These are phyloP conservation scores for Dicycla oo DNA, from an alignment of 2,888 invertebrate species.

Conservation along the genomic window DNA sequence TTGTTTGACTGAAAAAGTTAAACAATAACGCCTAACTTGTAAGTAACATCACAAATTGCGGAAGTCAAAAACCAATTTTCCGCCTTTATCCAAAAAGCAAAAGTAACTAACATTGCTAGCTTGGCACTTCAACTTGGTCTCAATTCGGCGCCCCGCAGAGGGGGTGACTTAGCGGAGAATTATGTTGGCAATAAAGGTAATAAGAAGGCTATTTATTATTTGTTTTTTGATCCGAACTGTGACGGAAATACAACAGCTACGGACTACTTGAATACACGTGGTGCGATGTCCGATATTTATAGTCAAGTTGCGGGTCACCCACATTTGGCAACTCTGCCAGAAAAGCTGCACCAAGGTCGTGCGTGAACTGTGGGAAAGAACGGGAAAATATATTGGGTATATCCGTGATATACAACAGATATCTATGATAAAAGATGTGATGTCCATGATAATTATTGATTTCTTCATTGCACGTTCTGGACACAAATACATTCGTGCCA, in stretches of 20 bases:
- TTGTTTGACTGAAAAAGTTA: background rate
- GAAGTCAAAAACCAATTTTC: slow-evolving; percentile 33
- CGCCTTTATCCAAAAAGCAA: slow-evolving; percentile 27
- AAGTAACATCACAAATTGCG: slow-evolving; percentile 12
- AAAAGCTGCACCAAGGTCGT: slow-evolving; percentile 60
- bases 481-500: background rate
- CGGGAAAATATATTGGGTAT: slow-evolving; percentile 35
- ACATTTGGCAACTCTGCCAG: slow-evolving; percentile 64
- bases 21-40: slow-evolving; percentile 3
- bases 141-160: slow-evolving; percentile 47
- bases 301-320: slow-evolving; percentile 61
- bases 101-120: slow-evolving; percentile 37
- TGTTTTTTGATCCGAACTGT: slow-evolving; percentile 50
- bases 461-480: background rate
- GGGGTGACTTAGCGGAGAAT: slow-evolving; percentile 67
- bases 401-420: background rate
- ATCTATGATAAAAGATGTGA: slow-evolving; percentile 7
- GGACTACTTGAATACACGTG: slow-evolving; percentile 57
- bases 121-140: slow-evolving; percentile 49
- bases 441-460: slow-evolving; percentile 6
- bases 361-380: slow-evolving; percentile 27
- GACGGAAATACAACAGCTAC: slow-evolving; percentile 52
- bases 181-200: slow-evolving; percentile 74
- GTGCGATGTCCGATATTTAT: slow-evolving; percentile 65
- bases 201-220: slow-evolving; percentile 67